Conservation (phyloP, 1,140 invertebrate species). For the Solenopsis fugax region DNA sequence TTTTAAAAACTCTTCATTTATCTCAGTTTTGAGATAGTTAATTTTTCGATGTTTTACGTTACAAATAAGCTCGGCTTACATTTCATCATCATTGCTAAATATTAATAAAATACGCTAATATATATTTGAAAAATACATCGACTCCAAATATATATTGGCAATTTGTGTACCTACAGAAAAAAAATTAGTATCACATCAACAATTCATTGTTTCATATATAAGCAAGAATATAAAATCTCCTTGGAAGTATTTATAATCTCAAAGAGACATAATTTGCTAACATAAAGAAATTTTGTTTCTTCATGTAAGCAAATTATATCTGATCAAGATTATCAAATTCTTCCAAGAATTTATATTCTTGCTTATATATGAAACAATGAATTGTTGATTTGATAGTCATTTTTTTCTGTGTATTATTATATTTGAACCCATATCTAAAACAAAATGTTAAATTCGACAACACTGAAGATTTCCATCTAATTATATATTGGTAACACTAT, state of each 20-base stretch:
- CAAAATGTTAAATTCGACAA: background rate
- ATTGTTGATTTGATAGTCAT: no score
- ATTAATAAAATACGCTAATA: background rate
- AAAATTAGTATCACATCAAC: no score
- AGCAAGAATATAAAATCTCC: no score
- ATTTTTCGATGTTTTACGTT: background rate
- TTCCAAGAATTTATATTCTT: no score
- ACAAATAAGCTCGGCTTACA: background rate
- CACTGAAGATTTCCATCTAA: background rate
- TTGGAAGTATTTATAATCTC: no score
- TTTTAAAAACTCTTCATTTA: background rate
- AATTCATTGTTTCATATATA: no score
- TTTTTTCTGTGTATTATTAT: no score
- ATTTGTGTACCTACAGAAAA: background rate
- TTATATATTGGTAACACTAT: background rate
- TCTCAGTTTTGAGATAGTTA: background rate
- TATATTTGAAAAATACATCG: background rate
- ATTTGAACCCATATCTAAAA: background rate
- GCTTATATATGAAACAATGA: no score
- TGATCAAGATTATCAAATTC: no score
- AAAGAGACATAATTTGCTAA: no score
- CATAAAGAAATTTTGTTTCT: no score
- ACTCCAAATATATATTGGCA: background rate
- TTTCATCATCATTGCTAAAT: background rate
- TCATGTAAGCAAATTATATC: no score